Conservation (phyloP, 2,888 invertebrate species). For the Aporophyla lueneburgensis region DNA sequence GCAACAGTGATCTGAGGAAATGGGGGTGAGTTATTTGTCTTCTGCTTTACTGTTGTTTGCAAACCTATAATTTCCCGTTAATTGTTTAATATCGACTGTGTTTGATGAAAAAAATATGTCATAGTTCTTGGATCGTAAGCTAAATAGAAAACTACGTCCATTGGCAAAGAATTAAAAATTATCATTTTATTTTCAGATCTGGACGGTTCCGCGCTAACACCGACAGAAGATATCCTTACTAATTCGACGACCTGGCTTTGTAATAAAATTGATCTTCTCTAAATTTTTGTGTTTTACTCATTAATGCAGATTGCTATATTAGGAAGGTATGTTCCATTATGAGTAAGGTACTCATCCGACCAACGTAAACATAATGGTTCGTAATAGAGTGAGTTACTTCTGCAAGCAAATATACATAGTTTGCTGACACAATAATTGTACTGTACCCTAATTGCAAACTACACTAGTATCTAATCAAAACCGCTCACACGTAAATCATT, state of each 20-base stretch:
- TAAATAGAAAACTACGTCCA: neutral
- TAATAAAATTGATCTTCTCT: constrained; percentile 4
- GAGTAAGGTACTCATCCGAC: neutral
- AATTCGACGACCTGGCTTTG: constrained; percentile 62
- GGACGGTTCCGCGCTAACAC: constrained; percentile 74
- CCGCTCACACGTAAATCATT: neutral
- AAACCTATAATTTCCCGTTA: neutral
- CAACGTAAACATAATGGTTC: neutral
- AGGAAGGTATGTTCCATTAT: neutral
- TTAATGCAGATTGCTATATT: neutral
- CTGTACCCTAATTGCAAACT: neutral
- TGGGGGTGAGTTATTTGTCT: constrained; percentile 70
- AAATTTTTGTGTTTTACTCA: constrained; percentile 14
- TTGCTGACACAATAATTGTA: neutral
- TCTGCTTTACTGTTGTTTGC: neutral
- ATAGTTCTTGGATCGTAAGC: neutral
- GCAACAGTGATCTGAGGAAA: constrained; percentile 75
- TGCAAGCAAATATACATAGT: neutral
- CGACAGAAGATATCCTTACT: constrained; percentile 65
- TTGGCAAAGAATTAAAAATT: neutral
- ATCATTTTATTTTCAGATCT: constrained; percentile 67
- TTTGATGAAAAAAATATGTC: neutral
- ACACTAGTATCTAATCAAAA: neutral
- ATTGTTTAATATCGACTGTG: neutral
- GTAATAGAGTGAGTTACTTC: neutral